Conservation (phyloP, 2,888 invertebrate genomes). For the Agrilus mali region DNA sequence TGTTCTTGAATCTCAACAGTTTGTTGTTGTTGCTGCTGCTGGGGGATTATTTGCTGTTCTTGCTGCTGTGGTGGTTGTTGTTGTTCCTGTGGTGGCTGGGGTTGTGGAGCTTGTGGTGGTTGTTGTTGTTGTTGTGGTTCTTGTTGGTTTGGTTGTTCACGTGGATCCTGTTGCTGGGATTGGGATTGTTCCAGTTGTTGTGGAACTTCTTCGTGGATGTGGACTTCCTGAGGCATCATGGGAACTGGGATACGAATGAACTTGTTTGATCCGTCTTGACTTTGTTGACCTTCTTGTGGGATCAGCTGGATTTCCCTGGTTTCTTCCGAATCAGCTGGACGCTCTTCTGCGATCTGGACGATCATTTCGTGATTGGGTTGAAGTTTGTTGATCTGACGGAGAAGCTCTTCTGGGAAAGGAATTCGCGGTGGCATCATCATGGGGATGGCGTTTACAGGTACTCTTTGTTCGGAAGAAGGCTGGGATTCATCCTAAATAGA, state of each 20-base stretch:
- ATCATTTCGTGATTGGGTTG: slow-evolving; percentile 29
- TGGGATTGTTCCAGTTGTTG: slow-evolving; percentile 45
- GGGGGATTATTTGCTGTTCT: too few species aligned
- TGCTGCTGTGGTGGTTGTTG: too few species aligned
- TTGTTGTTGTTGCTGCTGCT: not conserved
- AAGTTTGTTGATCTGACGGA: slow-evolving; percentile 31
- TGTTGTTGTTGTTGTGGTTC: too few species aligned
- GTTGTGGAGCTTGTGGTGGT: too few species aligned
- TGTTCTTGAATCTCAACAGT: not conserved
- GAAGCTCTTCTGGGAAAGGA: slow-evolving; percentile 36
- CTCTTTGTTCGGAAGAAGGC: slow-evolving; percentile 4
- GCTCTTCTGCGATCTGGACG: slow-evolving; percentile 25
- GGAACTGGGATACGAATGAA: slow-evolving; percentile 32
- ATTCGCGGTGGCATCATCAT: slow-evolving; percentile 30
- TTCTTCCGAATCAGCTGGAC: slow-evolving; percentile 10
- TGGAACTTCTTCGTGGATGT: slow-evolving; percentile 13
- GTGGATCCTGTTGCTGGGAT: slow-evolving; percentile 36
- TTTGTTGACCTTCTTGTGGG: slow-evolving; percentile 29
- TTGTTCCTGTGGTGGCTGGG: too few species aligned
- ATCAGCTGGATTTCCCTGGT: slow-evolving; percentile 19
- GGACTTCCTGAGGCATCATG: slow-evolving; percentile 25
- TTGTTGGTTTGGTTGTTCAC: not conserved
- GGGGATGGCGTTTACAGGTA: slow-evolving; percentile 11
- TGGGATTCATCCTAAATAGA: too few species aligned
- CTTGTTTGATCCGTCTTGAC: slow-evolving; percentile 30